Base-by-base conservation (phyloP, 2,113 vertebrate genomes). In the Corythornis madagascariensis region DNA sequence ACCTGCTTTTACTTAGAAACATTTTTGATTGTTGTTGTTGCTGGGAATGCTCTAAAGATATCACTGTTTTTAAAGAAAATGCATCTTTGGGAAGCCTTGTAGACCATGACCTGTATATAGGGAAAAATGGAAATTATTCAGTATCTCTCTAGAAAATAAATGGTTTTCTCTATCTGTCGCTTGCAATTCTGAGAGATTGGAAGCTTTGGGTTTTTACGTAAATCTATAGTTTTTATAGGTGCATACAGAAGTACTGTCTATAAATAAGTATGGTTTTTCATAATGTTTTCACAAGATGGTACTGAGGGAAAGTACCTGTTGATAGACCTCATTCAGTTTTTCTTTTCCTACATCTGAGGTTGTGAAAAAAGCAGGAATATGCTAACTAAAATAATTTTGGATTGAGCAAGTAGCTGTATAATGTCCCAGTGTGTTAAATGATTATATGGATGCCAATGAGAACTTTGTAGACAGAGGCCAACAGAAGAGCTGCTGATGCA, bases 371-470 rank as follows among this genome's bases (percentile, higher is more conserved):
- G 3, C 38, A n/a, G 5, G 2, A 66, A 4, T 26, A 2, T 38
- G 33, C 13, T 55, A 61, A 24, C 20, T 61, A 35, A 65, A 80
- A 52, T 43, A 40, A 26, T 28, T 79, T 12, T 47, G 26, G 65
- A 45, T 55, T 87, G 43, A 61, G 15, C n/a, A 40, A 40, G 55
- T 31, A n/a, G 26, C 47, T 56, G 53, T 53, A 9, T 42, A 64
- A 4, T n/a, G 9, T 2, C 52, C 13, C 45, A 22, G 10, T 7
- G 9, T 26, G 1, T 22, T n/a, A 29, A 71, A 31, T 15, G 0
- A 0, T 40, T 53, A 40, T 26, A 26, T 14, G 24, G 69, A 10
- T 74, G 48, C 35, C 1, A 16, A 22, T 7, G 64, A 61, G 38
- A 47, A 8, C 35, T 55, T 57, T 11, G 14, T 19, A 22, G 69